phyloP scores from a whole-genome alignment of 2,797 vertebrate genomes.

The Rhynchonycteris naso region DNA sequence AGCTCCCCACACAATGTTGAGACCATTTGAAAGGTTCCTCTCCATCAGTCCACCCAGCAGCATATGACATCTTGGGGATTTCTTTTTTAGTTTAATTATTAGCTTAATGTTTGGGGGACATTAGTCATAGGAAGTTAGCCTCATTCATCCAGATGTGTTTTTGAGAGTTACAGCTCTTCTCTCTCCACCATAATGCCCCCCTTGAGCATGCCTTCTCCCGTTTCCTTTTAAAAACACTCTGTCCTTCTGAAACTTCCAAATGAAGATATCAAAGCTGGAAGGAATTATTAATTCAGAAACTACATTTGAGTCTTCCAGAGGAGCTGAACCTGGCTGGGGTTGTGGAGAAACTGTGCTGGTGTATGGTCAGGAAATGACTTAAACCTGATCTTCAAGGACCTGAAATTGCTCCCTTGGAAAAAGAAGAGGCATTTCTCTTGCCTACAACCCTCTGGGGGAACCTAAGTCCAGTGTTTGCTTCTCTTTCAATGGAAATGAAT shows the following conservation, averaged over 20 bases:
- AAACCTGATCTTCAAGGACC: constrained; percentile 75
- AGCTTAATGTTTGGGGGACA: constrained; percentile 84
- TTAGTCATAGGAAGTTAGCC: constrained; percentile 84
- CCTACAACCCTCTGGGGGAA: constrained; percentile 69
- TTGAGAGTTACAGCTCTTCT: constrained; percentile 71
- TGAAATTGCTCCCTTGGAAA: constrained; percentile 77
- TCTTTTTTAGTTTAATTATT: constrained; percentile 87
- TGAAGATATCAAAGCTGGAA: constrained; percentile 74
- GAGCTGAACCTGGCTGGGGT: constrained; percentile 70
- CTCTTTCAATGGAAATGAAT: constrained; percentile 59
- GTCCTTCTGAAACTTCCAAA: constrained; percentile 75
- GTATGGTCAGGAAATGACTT: constrained; percentile 78
- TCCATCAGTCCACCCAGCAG: constrained; percentile 82
- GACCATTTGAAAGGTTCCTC: constrained; percentile 83
- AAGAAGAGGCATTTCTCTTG: constrained; percentile 72
- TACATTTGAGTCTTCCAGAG: constrained; percentile 70
- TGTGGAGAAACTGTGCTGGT: constrained; percentile 48
- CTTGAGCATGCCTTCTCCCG: constrained; percentile 65
- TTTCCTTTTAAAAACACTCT: constrained; percentile 74
- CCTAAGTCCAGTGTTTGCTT: constrained; percentile 69
- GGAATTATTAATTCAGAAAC: constrained; percentile 75
- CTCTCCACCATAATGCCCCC: constrained; percentile 56
- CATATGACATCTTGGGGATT: constrained; percentile 86
- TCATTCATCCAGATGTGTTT: constrained; percentile 74
- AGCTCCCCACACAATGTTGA: constrained; percentile 75